These are phyloP conservation scores for Drosophila mayri DNA, from an alignment of 1,140 invertebrate genomes.

Conservation along the genomic window DNA sequence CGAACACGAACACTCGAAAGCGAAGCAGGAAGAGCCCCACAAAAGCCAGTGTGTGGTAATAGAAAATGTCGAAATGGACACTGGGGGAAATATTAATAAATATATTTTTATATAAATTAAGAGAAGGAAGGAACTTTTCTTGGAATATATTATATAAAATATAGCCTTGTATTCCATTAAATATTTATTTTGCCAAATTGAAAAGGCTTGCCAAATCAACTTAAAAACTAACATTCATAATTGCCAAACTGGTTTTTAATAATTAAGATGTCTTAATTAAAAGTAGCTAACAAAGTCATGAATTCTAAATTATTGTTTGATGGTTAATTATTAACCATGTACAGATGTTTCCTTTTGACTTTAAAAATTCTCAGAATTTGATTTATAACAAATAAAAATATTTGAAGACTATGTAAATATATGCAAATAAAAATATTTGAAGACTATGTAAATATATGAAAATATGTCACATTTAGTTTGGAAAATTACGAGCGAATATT, in stretches of 20 bases:
- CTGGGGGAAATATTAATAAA: neutral
- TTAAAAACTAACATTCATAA: neutral
- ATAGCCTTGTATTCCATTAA: neutral
- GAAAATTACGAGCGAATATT: neutral
- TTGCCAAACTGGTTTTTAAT: constrained; percentile 8
- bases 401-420: neutral
- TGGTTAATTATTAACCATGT: neutral
- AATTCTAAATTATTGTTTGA: neutral
- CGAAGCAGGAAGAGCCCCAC: constrained; percentile 65
- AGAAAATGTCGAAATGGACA: constrained; percentile 77
- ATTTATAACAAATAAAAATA: neutral
- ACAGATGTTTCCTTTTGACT: neutral
- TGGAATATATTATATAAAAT: neutral
- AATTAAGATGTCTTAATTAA: neutral
- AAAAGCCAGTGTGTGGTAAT: constrained; percentile 76
- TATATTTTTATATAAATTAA: neutral
- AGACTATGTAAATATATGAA: neutral
- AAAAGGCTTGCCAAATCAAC: neutral
- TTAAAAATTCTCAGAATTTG: neutral
- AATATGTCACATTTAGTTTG: neutral
- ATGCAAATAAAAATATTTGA: neutral
- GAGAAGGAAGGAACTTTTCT: too few relatives aligned
- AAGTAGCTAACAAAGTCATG: neutral
- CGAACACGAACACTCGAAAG: constrained; percentile 56
- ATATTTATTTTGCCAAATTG: too few relatives aligned